Base-by-base conservation (phyloP, 2,797 vertebrate species). In the Aselliscus stoliczkanus region DNA sequence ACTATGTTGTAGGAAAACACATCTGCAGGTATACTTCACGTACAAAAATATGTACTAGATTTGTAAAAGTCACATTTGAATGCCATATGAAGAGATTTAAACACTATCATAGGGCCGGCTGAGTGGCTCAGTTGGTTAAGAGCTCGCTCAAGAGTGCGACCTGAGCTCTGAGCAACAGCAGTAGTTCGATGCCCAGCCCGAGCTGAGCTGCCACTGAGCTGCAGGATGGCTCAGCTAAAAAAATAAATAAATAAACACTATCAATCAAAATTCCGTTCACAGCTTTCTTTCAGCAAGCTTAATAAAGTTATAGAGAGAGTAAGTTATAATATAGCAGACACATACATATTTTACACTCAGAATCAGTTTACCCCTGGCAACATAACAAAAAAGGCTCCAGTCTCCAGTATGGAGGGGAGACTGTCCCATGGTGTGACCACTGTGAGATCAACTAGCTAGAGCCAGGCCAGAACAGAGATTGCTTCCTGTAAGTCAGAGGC, bases 61-160 rank as follows among this genome's bases (percentile, higher is more conserved):
- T 50, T 90, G 80, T 27, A 92, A 95, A 82, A 25, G 44, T 96
- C 72, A 90, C 25, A 72, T 65, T 94, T 95, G 47, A 72, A 85
- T 64, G 54, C 54, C 3, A 64, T 18, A 80, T 64, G 20, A 37
- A 87, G 39, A 86, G 50, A 18, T 39, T 90, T 95, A 93, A 95
- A 96, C 67, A 86, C 52, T 56, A 72, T 50, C 70, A 80, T n/a
- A n/a, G n/a, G n/a, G n/a, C n/a, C n/a, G n/a, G n/a, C n/a, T n/a
- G n/a, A n/a, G n/a, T n/a, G n/a, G n/a, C n/a, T n/a, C n/a, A n/a
- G n/a, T n/a, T n/a, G n/a, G n/a, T n/a, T n/a, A n/a, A n/a, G n/a
- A n/a, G n/a, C n/a, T n/a, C n/a, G n/a, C n/a, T n/a, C n/a, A n/a
- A n/a, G n/a, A n/a, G n/a, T n/a, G n/a, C n/a, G n/a, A n/a, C n/a